Conservation (phyloP, 2,888 invertebrate genomes). For the Elmis aenea region DNA sequence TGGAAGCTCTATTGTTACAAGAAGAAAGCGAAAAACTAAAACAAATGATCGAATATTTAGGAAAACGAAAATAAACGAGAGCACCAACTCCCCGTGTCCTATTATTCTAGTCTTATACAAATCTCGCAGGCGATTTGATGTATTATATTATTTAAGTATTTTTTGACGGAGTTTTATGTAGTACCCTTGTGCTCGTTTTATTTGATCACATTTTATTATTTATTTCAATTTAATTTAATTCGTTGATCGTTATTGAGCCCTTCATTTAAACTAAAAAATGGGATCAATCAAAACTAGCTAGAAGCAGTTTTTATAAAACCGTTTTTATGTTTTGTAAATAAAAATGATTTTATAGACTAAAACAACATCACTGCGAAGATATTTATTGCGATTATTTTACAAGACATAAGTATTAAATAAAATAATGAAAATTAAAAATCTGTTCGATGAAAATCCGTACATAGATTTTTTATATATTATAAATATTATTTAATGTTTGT, state of each 20-base stretch:
- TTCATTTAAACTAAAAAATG: no score
- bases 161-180: conserved; percentile 26
- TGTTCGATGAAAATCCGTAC: conserved; percentile 11
- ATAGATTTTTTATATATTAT: conserved; percentile 11
- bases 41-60: conserved; percentile 76
- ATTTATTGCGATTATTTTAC: conserved; percentile 14
- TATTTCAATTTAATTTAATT: no score
- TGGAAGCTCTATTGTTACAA: conserved; percentile 71
- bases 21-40: conserved; percentile 73
- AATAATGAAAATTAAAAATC: conserved; percentile 5
- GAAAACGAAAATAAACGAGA: conserved; percentile 50
- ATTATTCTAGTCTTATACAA: conserved; percentile 38
- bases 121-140: conserved; percentile 36
- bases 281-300: no score
- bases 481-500: conserved; percentile 31
- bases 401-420: no score
- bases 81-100: conserved; percentile 29
- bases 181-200: conserved; percentile 11
- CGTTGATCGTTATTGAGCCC: no score
- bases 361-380: conserved; percentile 17
- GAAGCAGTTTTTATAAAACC: no score
- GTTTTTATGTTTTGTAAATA: no score
- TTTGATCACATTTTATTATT: no score
- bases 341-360: no score
- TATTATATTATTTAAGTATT: conserved; percentile 32